Base-by-base conservation (phyloP, 2,113 vertebrate genomes). In the Mohoua ochrocephala region DNA sequence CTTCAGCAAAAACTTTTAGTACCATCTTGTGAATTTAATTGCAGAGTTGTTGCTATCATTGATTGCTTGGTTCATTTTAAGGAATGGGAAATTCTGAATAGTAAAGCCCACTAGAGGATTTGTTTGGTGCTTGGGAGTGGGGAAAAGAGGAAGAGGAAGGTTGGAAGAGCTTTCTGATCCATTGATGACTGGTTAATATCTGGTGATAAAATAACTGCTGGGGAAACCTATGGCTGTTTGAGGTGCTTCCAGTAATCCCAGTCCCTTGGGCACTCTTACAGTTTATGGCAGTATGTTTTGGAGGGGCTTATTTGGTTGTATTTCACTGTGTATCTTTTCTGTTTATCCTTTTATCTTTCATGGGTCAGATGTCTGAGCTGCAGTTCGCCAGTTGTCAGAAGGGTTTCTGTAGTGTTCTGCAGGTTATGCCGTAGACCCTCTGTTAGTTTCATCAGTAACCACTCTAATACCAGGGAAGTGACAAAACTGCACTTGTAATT, bases 351-450 rank as follows among this genome's bases (percentile, higher is more conserved):
- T n/a, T n/a, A n/a, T n/a, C n/a, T n/a, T n/a, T n/a, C n/a, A n/a
- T 10, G 7, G 11, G 6, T 47, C 49, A 2, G 18, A 1, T 24
- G 5, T 33, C 39, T 60, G 28, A 84, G 15, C 41, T 57, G 24
- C 30, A 37, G 35, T 24, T 70, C 30, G 10, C 6, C 19, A 3
- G 5, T 9, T 54, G 45, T 45, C 42, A 63, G 74, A 54, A 82
- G 37, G 28, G 14, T 9, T 77, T 21, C n/a, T 33, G 0, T 4
- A 24, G 11, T 20, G 8, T 31, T 14, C 19, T 5, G 2, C 22
- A 15, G 24, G 15, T 27, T 68, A 57, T 5, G 4, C 21, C 57
- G 8, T 3, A 41, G 10, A 31, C 7, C 4, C 6, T 21, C 13
- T 53, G 13, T 28, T 57, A 53, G 37, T 65, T 37, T 13, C 18